Conservation (phyloP, 2,888 invertebrate species). For the Coenonympha arcania region DNA sequence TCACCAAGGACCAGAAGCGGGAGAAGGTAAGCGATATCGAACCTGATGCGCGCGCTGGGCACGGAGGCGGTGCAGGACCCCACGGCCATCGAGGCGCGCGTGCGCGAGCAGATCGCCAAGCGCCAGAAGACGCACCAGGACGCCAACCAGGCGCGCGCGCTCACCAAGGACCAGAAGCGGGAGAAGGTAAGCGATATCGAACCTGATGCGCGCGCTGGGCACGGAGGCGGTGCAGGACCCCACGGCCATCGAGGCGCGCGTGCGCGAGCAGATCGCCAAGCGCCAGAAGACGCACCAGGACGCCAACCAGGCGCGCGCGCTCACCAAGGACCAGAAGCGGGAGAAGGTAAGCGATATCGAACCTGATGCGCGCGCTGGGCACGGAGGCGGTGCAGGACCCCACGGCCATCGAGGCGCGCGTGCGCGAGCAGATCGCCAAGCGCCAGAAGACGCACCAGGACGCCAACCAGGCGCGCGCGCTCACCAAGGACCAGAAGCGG, state of each 20-base stretch:
- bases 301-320: slow-evolving; percentile 92
- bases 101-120: slow-evolving; percentile 98
- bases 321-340: slow-evolving; percentile 93
- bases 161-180: slow-evolving; percentile 93
- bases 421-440: slow-evolving; percentile 98
- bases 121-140: slow-evolving; percentile 95
- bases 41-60: slow-evolving; percentile 96
- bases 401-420: slow-evolving; percentile 98
- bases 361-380: slow-evolving; percentile 96
- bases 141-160: slow-evolving; percentile 92
- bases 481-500: slow-evolving; percentile 93
- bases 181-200: slow-evolving; percentile 89
- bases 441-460: slow-evolving; percentile 95
- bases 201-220: slow-evolving; percentile 96
- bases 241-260: slow-evolving; percentile 98
- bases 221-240: slow-evolving; percentile 99
- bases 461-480: slow-evolving; percentile 92
- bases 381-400: slow-evolving; percentile 99
- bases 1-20: slow-evolving; percentile 93
- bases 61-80: slow-evolving; percentile 99
- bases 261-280: slow-evolving; percentile 98
- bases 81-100: slow-evolving; percentile 98
- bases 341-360: slow-evolving; percentile 89
- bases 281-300: slow-evolving; percentile 95
- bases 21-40: slow-evolving; percentile 89